Conservation (phyloP, 2,113 vertebrate genomes). For the Centrocercus urophasianus region DNA sequence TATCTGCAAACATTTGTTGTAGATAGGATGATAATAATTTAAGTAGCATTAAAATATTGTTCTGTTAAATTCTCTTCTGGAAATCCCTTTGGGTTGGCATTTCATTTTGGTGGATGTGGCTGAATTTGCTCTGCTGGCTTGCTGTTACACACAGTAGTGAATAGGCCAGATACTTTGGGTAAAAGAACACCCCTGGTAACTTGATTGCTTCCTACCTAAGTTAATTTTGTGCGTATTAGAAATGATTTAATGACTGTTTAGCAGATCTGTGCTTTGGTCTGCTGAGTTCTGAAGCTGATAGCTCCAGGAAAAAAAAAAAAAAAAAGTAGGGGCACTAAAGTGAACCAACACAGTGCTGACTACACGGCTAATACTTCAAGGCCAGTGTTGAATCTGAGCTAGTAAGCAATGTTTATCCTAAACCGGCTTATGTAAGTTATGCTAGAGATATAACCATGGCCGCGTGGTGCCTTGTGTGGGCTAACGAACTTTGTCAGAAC, state of each 20-base stretch:
- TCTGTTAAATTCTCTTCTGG: not conserved
- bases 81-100: not conserved
- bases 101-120: conserved; percentile 6
- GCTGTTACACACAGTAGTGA: not conserved
- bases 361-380: not conserved
- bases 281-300: not conserved
- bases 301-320: not conserved
- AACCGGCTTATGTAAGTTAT: not conserved
- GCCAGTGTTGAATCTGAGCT: not conserved
- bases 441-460: not conserved
- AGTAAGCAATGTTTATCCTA: not conserved
- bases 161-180: not conserved
- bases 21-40: not conserved
- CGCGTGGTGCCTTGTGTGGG: not conserved
- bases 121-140: conserved; percentile 5
- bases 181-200: not conserved
- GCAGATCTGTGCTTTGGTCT: not conserved
- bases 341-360: not conserved
- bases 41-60: not conserved
- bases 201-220: not conserved
- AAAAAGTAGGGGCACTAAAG: not conserved
- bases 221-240: conserved; percentile 16
- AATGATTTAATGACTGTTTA: not conserved
- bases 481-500: conserved; percentile 15
- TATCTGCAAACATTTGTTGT: not conserved